Base-by-base conservation (phyloP, 2,797 vertebrate genomes). In the Ptychadena robeensis region DNA sequence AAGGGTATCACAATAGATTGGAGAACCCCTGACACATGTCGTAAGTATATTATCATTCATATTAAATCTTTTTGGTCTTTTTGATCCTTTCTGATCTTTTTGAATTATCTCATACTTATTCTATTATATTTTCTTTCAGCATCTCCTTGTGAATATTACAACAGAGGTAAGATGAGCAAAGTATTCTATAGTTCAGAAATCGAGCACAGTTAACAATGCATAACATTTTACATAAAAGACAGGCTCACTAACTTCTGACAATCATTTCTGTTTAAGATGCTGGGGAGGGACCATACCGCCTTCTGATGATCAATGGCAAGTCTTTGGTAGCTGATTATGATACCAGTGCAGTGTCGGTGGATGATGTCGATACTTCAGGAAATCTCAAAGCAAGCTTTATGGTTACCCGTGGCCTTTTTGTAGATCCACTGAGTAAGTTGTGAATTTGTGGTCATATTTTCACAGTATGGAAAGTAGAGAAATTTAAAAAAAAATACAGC, bases 111-210 rank as follows among this genome's bases (percentile, higher is more conserved):
- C 11, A 68, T 61, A 28, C 28, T 69, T 10, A 3, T 2, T 44
- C 28, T 27, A 0, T 40, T 34, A n/a, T 75, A 14, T 74, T 69
- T 40, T 64, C 22, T 82, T 69, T 59, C 34, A 86, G 85, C 85
- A 57, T 82, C 85, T 53, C 85, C 85, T 14, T 86, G 85, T 59
- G 85, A 86, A 82, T 86, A 86, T 69, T 86, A 82, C 80, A 86
- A 86, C 81, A 30, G 85, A 86, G 85, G 85, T 86, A 80, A 80
- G 74, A 25, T 15, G 9, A 12, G 28, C 25, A 27, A 28, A 78
- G 1, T 5, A 32, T 40, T 0, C n/a, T 57, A 14, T 53, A 34
- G 12, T 34, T 15, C 12, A 12, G 10, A 11, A 71, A 6, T 11
- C 31, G 2, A 28, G 44, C 22, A 1, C 18, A 53, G 44, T 53